These are phyloP conservation scores for Stenolophus ochropezus DNA, from an alignment of 2,888 invertebrate genomes.

Conservation along the genomic window DNA sequence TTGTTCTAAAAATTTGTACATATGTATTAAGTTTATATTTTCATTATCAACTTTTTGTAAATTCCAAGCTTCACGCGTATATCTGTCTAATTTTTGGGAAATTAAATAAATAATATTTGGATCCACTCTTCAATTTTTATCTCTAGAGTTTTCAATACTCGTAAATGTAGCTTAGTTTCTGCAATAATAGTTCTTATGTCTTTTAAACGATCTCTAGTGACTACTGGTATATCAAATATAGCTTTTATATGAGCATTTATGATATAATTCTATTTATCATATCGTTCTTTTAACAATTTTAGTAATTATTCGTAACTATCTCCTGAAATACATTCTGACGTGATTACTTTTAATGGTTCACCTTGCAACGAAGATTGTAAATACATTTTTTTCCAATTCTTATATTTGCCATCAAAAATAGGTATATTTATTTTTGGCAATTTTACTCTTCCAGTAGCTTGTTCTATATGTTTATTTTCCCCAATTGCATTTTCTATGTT, in stretches of 20 bases:
- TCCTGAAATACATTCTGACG: not conserved
- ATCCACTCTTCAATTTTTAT: slow-evolving; percentile 17
- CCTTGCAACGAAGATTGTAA: slow-evolving; percentile 41
- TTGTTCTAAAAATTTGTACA: slow-evolving; percentile 44
- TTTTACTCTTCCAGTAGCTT: not conserved
- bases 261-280: slow-evolving; percentile 33
- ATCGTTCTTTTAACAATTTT: slow-evolving; percentile 34
- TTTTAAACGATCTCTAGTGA: not conserved
- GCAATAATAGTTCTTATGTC: not conserved
- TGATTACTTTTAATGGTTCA: slow-evolving; percentile 35
- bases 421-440: not conserved
- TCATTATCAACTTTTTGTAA: not conserved
- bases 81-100: slow-evolving; percentile 37
- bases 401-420: not conserved
- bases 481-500: too few species aligned
- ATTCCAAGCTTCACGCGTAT: slow-evolving; percentile 44
- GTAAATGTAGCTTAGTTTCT: slow-evolving; percentile 38
- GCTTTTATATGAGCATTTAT: slow-evolving; percentile 46
- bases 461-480: not conserved
- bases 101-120: slow-evolving; percentile 21
- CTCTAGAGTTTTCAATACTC: slow-evolving; percentile 22
- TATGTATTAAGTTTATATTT: slow-evolving; percentile 6
- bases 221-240: slow-evolving; percentile 18
- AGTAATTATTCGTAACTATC: slow-evolving; percentile 13
- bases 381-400: slow-evolving; percentile 21